Base-by-base conservation (phyloP, 2,113 vertebrate species). In the Syrrhaptes paradoxus region DNA sequence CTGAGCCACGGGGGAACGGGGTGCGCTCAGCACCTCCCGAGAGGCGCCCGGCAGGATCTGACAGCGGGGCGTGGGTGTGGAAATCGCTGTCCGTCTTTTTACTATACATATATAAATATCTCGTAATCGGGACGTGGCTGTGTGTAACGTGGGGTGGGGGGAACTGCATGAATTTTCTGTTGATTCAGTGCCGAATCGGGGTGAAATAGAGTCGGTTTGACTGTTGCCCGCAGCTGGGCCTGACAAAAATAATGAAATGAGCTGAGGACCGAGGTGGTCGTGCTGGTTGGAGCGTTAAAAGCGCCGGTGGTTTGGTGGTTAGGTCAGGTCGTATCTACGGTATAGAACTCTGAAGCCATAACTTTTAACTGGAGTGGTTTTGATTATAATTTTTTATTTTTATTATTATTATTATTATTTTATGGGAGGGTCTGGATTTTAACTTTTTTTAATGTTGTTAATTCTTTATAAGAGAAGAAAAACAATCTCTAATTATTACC, bases 321-420 rank as follows among this genome's bases (percentile, higher is more conserved):
- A 74, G 96, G 94, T 97, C 93, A 74, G 38, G 38, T 41, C 38
- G 90, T 95, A 86, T 95, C 88, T 95, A 81, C 76, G 74, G 76
- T 93, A 34, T 95, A 48, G 77, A 96, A 98, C 97, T 98, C 97
- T 96, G 96, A 98, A 98, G 98, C 98, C 98, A 98, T 98, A 98
- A 98, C 97, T 98, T 98, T 97, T 96, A 98, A 98, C 98, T 98
- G 98, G 98, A 98, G 97, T 97, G 97, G 93, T 51, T 97, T 98
- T 89, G 59, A 67, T 95, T 87, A 38, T 90, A 77, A 7, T 70
- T 92, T 73, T 90, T 81, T 86, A 62, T 63, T 46, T 90, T 81
- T 83, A 20, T 94, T 72, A 17, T 93, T 85, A 38, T 93, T 85
- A 38, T 93, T 85, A 6, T 96, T 90, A 91, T 93, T 92, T 87